A percentile compares a stretch with the other conserved stretches of the same genome.
These are phyloP conservation scores for Tursiops truncatus DNA, from an alignment of 2,113 vertebrate species.

Conservation along the genomic window DNA sequence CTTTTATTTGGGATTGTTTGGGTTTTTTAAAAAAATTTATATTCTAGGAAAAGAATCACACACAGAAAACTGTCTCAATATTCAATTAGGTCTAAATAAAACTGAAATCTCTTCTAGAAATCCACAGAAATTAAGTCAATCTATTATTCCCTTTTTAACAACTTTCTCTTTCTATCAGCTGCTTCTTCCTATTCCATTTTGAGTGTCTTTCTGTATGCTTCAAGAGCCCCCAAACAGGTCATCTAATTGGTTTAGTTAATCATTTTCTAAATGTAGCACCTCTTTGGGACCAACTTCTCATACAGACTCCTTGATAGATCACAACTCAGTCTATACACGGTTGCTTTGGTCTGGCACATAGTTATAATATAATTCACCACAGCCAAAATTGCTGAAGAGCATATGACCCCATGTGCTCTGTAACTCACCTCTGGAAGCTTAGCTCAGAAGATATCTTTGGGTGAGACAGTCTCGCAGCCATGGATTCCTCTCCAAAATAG, in stretches of 20 bases:
- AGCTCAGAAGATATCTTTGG: background rate
- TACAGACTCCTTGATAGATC: background rate
- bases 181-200: background rate
- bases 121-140: background rate
- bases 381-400: background rate
- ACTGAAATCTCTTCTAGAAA: background rate
- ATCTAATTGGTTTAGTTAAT: conserved; percentile 1
- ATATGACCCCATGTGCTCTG: background rate
- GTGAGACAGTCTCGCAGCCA: background rate
- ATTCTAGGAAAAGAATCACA: background rate
- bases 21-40: background rate
- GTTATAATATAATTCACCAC: background rate
- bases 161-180: background rate
- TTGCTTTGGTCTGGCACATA: background rate
- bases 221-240: background rate
- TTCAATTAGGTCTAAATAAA: background rate
- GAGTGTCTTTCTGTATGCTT: background rate
- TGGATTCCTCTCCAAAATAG: background rate
- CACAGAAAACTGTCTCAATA: background rate
- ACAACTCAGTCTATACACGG: background rate
- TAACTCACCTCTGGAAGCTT: background rate
- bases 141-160: background rate
- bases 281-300: background rate
- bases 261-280: background rate
- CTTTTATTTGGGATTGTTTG: background rate